Evolutionary conservation across 2,113 vertebrate species (phyloP).

Genomic region (Erpornis zantholeuca): DNA sequence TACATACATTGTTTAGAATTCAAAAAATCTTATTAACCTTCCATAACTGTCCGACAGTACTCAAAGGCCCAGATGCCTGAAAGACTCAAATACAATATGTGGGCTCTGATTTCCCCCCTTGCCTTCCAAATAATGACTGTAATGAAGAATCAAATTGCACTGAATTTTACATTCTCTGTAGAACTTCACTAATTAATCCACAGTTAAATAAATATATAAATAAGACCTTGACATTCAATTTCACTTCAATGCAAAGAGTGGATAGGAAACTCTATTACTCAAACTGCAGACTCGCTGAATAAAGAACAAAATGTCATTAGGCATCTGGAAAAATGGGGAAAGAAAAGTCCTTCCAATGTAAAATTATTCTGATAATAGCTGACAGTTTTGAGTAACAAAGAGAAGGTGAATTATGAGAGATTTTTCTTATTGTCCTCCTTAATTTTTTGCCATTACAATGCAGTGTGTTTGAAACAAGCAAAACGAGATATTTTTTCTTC

Average conservation of each 20-base stretch:
- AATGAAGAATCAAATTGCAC: not conserved
- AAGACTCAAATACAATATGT: not conserved
- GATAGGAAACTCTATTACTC: not conserved
- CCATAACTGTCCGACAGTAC: not conserved
- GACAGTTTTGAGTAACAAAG: not conserved
- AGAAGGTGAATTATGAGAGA: accelerated
- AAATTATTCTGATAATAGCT: not conserved
- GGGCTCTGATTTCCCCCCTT: not conserved
- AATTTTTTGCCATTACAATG: not conserved
- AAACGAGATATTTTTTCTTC: not conserved
- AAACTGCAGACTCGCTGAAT: not conserved
- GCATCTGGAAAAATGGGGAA: not conserved
- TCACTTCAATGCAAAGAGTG: not conserved
- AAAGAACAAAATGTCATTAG: not conserved
- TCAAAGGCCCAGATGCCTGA: not conserved
- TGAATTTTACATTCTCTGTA: not conserved
- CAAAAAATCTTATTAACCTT: constrained; percentile 43
- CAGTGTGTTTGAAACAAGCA: not conserved
- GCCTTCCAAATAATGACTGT: not conserved
- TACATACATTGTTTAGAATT: constrained; percentile 6
- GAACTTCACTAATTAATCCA: constrained; percentile 18
- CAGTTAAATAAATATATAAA: constrained; percentile 36
- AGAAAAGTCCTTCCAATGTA: not conserved
- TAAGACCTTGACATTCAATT: constrained; percentile 29
- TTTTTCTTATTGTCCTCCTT: not conserved